Conservation (phyloP, 2,797 vertebrate species). For the Etheostoma perlongum region DNA sequence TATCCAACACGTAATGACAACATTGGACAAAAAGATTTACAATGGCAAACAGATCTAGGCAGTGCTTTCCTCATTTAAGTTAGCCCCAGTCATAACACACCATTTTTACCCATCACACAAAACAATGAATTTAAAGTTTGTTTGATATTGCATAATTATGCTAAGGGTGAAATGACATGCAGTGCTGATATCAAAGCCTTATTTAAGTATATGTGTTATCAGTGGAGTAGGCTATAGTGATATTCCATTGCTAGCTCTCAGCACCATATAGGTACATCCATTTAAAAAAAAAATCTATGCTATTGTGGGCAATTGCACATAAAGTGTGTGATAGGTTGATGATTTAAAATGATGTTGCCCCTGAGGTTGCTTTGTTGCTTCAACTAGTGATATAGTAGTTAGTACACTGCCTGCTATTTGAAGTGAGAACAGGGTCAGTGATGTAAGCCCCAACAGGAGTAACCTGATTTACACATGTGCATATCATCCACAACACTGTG, state of each 20-base stretch:
- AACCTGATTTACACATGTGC: slow-evolving; percentile 79
- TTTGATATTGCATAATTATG: slow-evolving; percentile 78
- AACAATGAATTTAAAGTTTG: slow-evolving; percentile 67
- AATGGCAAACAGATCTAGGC: slow-evolving; percentile 78
- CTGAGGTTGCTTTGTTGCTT: slow-evolving; percentile 80
- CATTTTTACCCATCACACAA: slow-evolving; percentile 64
- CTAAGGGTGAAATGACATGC: slow-evolving; percentile 83
- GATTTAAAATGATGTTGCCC: slow-evolving; percentile 74
- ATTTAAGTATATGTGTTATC: slow-evolving; percentile 68
- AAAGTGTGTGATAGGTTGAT: slow-evolving; percentile 67
- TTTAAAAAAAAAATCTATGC: slow-evolving; percentile 48
- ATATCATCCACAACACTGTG: slow-evolving; percentile 74
- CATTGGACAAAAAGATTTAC: slow-evolving; percentile 76
- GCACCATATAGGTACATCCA: slow-evolving; percentile 75
- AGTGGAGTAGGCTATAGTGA: slow-evolving; percentile 69
- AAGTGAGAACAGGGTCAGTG: slow-evolving; percentile 50
- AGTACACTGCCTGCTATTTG: slow-evolving; percentile 34
- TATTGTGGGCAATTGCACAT: slow-evolving; percentile 67
- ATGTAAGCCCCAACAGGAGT: slow-evolving; percentile 70
- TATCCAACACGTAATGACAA: slow-evolving; percentile 80
- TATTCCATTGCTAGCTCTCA: slow-evolving; percentile 67
- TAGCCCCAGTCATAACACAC: slow-evolving; percentile 44
- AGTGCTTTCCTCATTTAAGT: slow-evolving; percentile 66
- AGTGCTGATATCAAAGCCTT: slow-evolving; percentile 74
- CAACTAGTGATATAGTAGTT: slow-evolving; percentile 51